Evolutionary conservation across 2,113 vertebrate genomes (phyloP), one percentile per base, ranked within the genome.

Genomic region (Datnioides undecimradiatus): DNA sequence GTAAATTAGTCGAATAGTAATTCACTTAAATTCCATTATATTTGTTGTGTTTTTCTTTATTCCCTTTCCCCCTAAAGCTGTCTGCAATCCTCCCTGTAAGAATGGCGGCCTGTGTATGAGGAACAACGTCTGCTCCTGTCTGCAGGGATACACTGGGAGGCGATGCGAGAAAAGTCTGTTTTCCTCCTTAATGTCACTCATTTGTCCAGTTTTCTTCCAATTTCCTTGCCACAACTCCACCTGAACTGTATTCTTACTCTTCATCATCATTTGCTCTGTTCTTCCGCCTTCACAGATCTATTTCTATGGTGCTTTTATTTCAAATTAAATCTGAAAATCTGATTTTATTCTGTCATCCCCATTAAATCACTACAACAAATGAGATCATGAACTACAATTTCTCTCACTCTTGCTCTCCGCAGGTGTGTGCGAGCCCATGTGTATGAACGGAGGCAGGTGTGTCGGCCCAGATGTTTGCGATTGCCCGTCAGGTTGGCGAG

Each of bases 401-500:
- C 59, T 49, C 62, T 34, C 14, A 5, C 36, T 68, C 23, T 51
- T 23, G 31, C 23, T 69, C 11, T 58, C 33, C 45, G 11, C 91
- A 96, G 96, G 95, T 90, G 91, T 97, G 75, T 97, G 96, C 40
- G 89, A 95, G 17, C 95, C 95, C 41, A 52, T 11, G 76, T 96
- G 96, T 48, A 85, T 96, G 94, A 96, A 96, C 0, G 90, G 94
- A 25, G 95, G 95, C 21, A 92, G 90, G 54, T 96, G 95, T 0
- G 87, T 95, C 0, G 83, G 64, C 12, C 95, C 95, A 7, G 90
- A 94, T 1, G 78, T 95, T 65, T 96, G 96, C 1, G 94, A 96
- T 86, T 97, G 96, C 76, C 91, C 93, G 0, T 95, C 93, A 14
- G 93, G 94, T 1, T 95, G 93, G 94, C 90, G 91, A 55, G 93